Evolutionary conservation across 1,140 invertebrate species (phyloP), one percentile per base, ranked within the genome.

Genomic region (Calosoma granatense): DNA sequence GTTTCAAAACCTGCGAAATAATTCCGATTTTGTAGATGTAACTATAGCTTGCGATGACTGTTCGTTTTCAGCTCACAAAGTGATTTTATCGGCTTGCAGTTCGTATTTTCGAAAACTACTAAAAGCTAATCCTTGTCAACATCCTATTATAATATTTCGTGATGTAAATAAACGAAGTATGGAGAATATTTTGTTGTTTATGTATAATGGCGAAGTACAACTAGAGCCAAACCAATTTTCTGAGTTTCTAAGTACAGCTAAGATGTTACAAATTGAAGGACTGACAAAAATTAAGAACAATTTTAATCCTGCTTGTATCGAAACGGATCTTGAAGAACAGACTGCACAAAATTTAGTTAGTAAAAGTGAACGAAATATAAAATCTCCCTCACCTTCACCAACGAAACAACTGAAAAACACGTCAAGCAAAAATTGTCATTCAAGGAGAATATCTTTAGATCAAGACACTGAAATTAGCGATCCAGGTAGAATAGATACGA

Each of bases 101-200:
- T 60, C 64, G 12, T 72, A 70, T 54, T 72, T 72, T 56, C 60
- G 56, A 41, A 59, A 64, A 17, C 58, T 66, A 14, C 67, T 68
- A 53, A 59, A 59, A 56, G 66, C 65, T 36, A 23, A 17, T 30
- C 41, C 41, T n/a, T 88, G 85, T 70, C 83, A 85, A 62, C 86
- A 88, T 76, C 86, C 85, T 19, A 83, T 86, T 20, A 81, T 87
- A 51, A 85, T 87, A 60, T 65, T 87, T 22, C 83, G 84, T 69
- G 82, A 84, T 72, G 78, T 85, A 14, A 74, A 74, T 19, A 76
- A 79, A 55, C 69, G 74, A 62, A 81, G 85, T 62, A 74, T 86
- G 39, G 74, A 78, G 14, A 77, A 80, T 52, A 73, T 86, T n/a
- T 69, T 86, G 30, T 80, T 81, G 22, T 86, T 85, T 56, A 85